phyloP scores from a whole-genome alignment of 2,113 vertebrate species.

The Thunnus thynnus region DNA sequence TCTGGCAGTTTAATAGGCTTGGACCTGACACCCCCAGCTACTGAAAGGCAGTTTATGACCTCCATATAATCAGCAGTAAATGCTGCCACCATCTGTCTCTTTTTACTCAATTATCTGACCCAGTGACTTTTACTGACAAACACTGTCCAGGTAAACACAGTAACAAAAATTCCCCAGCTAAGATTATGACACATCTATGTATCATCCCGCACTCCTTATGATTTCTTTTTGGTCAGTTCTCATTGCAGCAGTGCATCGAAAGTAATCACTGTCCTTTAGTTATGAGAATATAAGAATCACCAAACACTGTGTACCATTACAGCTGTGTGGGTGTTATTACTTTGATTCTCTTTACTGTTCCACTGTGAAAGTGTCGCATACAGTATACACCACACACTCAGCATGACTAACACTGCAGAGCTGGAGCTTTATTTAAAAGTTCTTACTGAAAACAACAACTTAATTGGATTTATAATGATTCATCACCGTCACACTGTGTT shows the following conservation, averaged over 20 bases:
- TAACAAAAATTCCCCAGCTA: conserved; percentile 56
- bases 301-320: conserved; percentile 8
- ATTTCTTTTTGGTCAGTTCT: conserved; percentile 40
- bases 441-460: conserved; percentile 34
- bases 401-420: conserved; percentile 14
- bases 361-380: conserved; percentile 16
- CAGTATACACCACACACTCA: conserved; percentile 8
- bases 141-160: conserved; percentile 76
- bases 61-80: conserved; percentile 87
- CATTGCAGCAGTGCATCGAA: conserved; percentile 4
- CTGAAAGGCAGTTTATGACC: conserved; percentile 81
- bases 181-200: conserved; percentile 54
- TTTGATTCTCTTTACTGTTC: conserved; percentile 3
- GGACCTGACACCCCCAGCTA: conserved; percentile 71
- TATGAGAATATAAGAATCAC: conserved; percentile 23
- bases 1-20: conserved; percentile 77
- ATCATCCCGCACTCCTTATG: conserved; percentile 46
- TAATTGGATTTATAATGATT: conserved; percentile 46
- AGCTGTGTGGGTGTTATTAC: conserved; percentile 14
- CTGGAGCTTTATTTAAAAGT: conserved; percentile 25
- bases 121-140: conserved; percentile 83
- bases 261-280: conserved; percentile 11
- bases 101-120: conserved; percentile 85
- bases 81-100: conserved; percentile 85
- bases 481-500: conserved; percentile 39